phyloP scores from a whole-genome alignment of 2,113 vertebrate species.

The Bubo scandiacus region DNA sequence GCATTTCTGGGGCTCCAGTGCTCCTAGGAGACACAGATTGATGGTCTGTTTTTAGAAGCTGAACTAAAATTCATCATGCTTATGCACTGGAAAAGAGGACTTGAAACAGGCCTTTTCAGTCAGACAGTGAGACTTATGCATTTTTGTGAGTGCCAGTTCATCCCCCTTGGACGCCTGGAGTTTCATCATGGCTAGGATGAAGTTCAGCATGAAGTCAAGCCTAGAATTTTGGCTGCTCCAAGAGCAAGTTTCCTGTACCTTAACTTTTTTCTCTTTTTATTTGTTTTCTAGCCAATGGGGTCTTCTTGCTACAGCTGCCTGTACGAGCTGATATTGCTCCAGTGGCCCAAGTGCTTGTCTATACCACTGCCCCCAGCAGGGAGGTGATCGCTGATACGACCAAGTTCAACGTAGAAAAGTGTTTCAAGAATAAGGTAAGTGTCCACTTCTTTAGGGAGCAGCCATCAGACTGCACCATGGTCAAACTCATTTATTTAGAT shows the following conservation, averaged over 20 bases:
- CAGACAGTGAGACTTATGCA: background rate
- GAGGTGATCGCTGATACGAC: slow-evolving; percentile 83
- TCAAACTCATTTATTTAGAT: background rate
- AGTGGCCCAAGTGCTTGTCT: slow-evolving; percentile 81
- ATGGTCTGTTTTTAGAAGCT: background rate
- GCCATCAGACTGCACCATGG: background rate
- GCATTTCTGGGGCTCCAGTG: background rate
- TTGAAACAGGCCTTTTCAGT: background rate
- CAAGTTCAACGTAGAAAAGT: slow-evolving; percentile 75
- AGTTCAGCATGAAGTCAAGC: background rate
- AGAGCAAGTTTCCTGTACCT: background rate
- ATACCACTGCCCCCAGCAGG: slow-evolving; percentile 73
- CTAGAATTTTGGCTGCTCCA: background rate
- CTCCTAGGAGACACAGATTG: background rate
- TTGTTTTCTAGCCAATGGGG: slow-evolving; percentile 66
- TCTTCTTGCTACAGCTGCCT: slow-evolving; percentile 63
- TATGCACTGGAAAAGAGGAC: background rate
- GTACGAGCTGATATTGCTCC: slow-evolving; percentile 75
- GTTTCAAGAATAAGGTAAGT: slow-evolving; percentile 85
- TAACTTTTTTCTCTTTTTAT: background rate
- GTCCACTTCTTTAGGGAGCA: background rate
- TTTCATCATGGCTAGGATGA: background rate
- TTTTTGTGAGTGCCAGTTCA: background rate
- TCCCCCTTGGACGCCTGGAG: background rate
- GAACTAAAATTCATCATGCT: background rate